Evolutionary conservation across 2,113 vertebrate genomes (phyloP), one percentile per base, ranked within the genome.

Genomic region (Phycodurus eques): DNA sequence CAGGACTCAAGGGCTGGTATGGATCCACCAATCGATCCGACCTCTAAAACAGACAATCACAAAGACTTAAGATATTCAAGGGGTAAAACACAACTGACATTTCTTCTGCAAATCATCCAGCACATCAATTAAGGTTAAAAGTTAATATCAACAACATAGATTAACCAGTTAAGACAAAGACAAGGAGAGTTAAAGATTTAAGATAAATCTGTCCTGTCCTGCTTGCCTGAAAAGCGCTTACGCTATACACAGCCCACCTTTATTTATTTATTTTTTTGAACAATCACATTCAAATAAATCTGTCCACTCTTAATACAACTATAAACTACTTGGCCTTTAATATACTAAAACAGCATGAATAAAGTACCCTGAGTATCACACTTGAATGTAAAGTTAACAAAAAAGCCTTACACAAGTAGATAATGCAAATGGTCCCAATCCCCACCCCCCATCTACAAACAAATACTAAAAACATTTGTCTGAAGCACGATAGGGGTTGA

Each of bases 1-100:
- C 74, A 0, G 89, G 75, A 27, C 81, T 96, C 33, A 99, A 89
- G 10, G 94, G 80, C 74, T 93, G 91, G 0, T 89, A 91, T 59
- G 94, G 87, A 77, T 93, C 95, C 68, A 95, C 82, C 70, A 92
- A 82, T 0, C 85, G 84, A 14, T n/a, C 74, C 10, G 76, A 74
- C 82, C 8, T 88, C 70, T 64, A n/a, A 64, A n/a, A 49, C 7
- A 76, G 7, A 62, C 14, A 73, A 9, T 61, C 14, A 9, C 57
- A 3, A 67, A 46, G 33, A 44, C 4, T 27, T 51, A 56, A 42
- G 33, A 1, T 39, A 46, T 12, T 33, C 39, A 47, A 47, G 8
- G 42, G 8, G 13, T 5, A 44, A 67, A 44, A 66, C 2, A 49
- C 33, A 49, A 27, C 3, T 10, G 20, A 7, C 17, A n/a, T 56